Base-by-base conservation (phyloP, 1,140 invertebrate genomes). In the Drosophila malerkotliana region DNA sequence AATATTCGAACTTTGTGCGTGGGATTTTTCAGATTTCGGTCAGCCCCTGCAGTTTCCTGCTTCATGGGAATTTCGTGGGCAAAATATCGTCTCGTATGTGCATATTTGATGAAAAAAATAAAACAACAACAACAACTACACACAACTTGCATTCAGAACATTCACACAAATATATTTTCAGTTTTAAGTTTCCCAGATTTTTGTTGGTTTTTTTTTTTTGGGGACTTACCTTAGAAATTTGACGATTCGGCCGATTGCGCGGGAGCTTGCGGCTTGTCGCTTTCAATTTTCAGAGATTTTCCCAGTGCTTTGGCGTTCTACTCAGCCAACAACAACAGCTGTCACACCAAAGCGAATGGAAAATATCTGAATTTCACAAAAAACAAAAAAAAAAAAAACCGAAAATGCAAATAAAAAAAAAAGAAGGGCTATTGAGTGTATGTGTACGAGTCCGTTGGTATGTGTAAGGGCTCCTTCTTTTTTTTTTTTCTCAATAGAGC, bases 401-500 rank as follows among this genome's bases (percentile, higher is more conserved):
- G 37, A 37, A 9, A 18, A 14, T 3, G 49, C 26, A 47, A 66
- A 51, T 49, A 44, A 61, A 48, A 10, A 6, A 1, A 12, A 8
- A 41, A 64, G 34, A 60, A 39, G 12, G 45, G 18, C 12, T 61
- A 9, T 37, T 34, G 28, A 21, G 30, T 63, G 58, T 68, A 44
- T 77, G 49, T 49, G 41, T 52, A 44, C 14, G 49, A n/a, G 34
- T 12, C 14, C 41, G 28, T 54, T 53, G 44, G 48, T 56, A 21
- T 72, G 56, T 54, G 60, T 80, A 44, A 59, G 57, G 66, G 47
- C 60, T 77, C 79, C 79, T 61, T 2, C 8, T 39, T 69, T 4
- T 32, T 30, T 32, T 32, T 26, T 30, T 53, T 53, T 26, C 47
- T 68, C 14, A 74, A 68, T 58, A 77, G 52, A 76, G 64, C 63